phyloP scores from a whole-genome alignment of 2,888 invertebrate genomes.

The Adineta ricciae region DNA sequence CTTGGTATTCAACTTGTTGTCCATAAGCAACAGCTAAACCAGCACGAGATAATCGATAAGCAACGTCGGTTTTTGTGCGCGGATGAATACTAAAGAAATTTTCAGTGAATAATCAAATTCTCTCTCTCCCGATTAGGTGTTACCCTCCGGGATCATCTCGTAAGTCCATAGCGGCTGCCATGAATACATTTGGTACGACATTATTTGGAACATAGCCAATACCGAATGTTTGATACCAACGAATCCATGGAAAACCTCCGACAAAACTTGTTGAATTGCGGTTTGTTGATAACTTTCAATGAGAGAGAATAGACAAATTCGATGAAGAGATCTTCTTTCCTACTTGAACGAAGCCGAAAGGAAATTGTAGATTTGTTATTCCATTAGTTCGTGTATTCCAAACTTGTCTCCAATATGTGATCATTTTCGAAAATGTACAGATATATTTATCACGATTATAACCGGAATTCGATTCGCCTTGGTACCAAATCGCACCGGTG shows the following conservation, averaged over 20 bases:
- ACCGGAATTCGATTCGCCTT: conserved; percentile 41
- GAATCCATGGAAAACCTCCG: conserved; percentile 40
- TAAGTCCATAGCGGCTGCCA: conserved; percentile 44
- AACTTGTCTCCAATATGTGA: conserved; percentile 41
- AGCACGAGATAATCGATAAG: background rate
- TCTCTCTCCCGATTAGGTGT: no score
- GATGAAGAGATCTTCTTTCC: background rate
- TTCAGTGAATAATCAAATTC: background rate
- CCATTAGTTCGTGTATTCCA: conserved; percentile 37
- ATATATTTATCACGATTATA: conserved; percentile 37
- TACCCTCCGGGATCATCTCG: conserved; percentile 36
- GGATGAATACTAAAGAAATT: background rate
- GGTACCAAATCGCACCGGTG: conserved; percentile 45
- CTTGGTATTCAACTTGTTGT: background rate
- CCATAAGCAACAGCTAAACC: background rate
- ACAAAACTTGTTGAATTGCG: background rate
- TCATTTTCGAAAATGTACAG: conserved; percentile 43
- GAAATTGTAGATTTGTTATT: conserved; percentile 38
- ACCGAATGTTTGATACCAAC: conserved; percentile 44
- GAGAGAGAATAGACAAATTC: background rate
- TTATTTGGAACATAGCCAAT: conserved; percentile 41
- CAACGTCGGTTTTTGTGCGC: background rate
- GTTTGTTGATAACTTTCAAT: background rate
- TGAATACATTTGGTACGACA: conserved; percentile 40
- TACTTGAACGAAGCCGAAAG: conserved; percentile 46